These are phyloP conservation scores for Sebastes cheni DNA, from an alignment of 2,797 vertebrate species.

Conservation along the genomic window DNA sequence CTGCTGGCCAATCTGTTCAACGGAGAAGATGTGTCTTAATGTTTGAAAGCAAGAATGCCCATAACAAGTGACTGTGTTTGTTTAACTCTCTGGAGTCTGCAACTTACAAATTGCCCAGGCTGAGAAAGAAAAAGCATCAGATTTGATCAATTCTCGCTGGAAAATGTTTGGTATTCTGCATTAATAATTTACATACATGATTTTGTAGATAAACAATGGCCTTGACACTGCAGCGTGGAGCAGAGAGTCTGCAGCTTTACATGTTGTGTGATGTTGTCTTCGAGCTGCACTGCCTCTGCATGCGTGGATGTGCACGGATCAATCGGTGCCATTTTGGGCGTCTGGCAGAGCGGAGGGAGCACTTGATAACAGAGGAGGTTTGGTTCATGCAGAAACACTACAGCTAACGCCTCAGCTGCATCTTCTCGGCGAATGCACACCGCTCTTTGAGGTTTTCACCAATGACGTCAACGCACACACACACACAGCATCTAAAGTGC, in stretches of 20 bases:
- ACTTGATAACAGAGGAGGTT: constrained; percentile 46
- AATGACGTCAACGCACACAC: constrained; percentile 51
- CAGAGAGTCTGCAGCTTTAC: constrained; percentile 28
- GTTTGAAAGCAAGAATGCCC: constrained; percentile 4
- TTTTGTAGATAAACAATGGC: constrained; percentile 6
- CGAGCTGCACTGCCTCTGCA: constrained; percentile 53
- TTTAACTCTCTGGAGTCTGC: background rate
- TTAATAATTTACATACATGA: constrained; percentile 16
- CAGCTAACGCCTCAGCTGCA: constrained; percentile 61
- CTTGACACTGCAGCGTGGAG: background rate
- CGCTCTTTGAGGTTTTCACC: constrained; percentile 67
- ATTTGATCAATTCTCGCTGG: background rate
- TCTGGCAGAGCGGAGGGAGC: constrained; percentile 46
- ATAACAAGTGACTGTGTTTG: constrained; percentile 7
- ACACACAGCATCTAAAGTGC: constrained; percentile 30
- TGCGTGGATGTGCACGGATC: constrained; percentile 65
- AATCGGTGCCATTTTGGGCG: constrained; percentile 60
- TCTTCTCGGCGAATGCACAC: constrained; percentile 59
- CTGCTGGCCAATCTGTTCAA: constrained; percentile 29
- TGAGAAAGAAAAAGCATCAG: background rate
- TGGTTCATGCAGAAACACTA: constrained; percentile 52
- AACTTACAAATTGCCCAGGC: background rate
- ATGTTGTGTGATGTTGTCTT: constrained; percentile 35
- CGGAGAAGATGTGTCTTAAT: background rate
- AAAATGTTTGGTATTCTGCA: background rate